These are phyloP conservation scores for Athrips mouffetella DNA, from an alignment of 2,888 invertebrate genomes.

Conservation along the genomic window DNA sequence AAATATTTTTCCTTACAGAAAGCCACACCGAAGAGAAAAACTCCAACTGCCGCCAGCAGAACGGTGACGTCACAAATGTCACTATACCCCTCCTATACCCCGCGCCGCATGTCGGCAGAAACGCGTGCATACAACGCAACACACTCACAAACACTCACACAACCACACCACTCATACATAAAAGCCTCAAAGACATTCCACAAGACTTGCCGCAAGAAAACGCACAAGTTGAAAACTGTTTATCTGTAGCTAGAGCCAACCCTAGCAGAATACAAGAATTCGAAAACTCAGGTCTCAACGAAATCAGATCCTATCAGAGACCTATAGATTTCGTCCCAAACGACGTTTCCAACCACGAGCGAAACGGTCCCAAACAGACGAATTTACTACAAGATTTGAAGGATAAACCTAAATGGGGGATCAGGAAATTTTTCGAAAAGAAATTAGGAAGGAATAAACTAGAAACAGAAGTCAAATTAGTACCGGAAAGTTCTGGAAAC, in stretches of 20 bases:
- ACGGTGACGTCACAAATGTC: constrained; percentile 54
- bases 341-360: constrained; percentile 76
- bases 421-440: constrained; percentile 62
- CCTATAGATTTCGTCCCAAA: constrained; percentile 84
- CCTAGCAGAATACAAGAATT: constrained; percentile 34
- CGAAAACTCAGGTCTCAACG: constrained; percentile 52
- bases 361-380: constrained; percentile 58
- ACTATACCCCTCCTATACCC: constrained; percentile 76
- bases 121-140: constrained; percentile 89
- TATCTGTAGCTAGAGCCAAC: constrained; percentile 56
- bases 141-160: constrained; percentile 77
- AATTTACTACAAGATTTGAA: constrained; percentile 59
- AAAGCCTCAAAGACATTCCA: constrained; percentile 79
- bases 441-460: constrained; percentile 51
- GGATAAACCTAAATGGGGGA: constrained; percentile 64
- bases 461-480: constrained; percentile 78
- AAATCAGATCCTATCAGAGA: constrained; percentile 61
- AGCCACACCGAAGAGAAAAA: no score
- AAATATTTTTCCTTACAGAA: no score
- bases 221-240: constrained; percentile 48
- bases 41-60: constrained; percentile 47
- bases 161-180: constrained; percentile 79
- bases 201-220: constrained; percentile 29
- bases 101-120: constrained; percentile 87
- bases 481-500: constrained; percentile 42